A percentile compares a stretch with the other conserved stretches of the same genome.
phyloP scores from a whole-genome alignment of 1,140 invertebrate species.

The Drosophila jambulina region DNA sequence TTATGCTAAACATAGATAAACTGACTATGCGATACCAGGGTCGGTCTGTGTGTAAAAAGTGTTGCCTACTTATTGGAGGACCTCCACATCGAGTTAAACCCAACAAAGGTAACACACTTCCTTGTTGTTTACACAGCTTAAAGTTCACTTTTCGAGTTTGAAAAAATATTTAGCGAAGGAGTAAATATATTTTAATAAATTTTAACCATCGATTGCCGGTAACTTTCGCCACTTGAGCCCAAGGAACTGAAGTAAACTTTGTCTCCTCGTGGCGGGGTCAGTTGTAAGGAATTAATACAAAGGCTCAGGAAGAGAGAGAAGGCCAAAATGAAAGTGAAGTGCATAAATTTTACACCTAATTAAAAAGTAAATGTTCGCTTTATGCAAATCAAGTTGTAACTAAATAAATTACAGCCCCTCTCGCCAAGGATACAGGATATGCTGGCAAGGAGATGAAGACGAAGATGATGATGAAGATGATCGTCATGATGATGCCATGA shows the following conservation, averaged over 20 bases:
- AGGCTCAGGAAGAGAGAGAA: slow-evolving; percentile 6
- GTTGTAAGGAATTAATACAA: slow-evolving; percentile 36
- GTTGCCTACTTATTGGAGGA: not conserved
- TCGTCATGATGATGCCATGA: slow-evolving; percentile 7
- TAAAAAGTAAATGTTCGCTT: slow-evolving; percentile 82
- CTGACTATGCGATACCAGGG: not conserved
- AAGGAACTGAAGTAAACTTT: not conserved
- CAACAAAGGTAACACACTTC: not conserved
- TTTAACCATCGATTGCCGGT: not conserved
- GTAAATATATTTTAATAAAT: not conserved
- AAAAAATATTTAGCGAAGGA: not conserved
- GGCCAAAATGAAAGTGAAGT: slow-evolving; percentile 73
- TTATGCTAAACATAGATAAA: not conserved
- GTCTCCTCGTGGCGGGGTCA: slow-evolving; percentile 9
- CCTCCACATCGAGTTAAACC: no score
- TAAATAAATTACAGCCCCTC: slow-evolving; percentile 72
- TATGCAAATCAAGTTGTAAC: slow-evolving; percentile 82
- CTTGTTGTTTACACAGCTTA: not conserved
- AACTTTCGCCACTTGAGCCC: slow-evolving; percentile 10
- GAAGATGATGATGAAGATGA: slow-evolving; percentile 6
- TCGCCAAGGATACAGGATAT: slow-evolving; percentile 32
- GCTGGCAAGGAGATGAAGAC: slow-evolving; percentile 4
- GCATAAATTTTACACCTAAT: slow-evolving; percentile 84
- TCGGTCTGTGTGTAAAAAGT: not conserved
- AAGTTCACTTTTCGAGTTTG: not conserved